Evolutionary conservation across 2,797 vertebrate species (phyloP), one percentile per base, ranked within the genome.

Genomic region (Acestrorhynchus altus): DNA sequence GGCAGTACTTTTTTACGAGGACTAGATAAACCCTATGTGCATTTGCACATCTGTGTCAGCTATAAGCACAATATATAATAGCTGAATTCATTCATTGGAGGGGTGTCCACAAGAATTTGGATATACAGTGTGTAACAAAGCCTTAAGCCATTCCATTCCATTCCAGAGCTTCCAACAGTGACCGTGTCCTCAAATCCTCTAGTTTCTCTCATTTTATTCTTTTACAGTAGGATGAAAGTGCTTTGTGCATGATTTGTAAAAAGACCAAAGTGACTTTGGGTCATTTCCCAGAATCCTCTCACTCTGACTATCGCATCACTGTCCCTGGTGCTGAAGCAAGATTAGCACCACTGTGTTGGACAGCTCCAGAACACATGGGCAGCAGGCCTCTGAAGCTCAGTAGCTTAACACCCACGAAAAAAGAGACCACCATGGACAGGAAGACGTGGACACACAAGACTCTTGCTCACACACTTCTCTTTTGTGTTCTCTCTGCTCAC

Each of bases 171-270:
- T 66, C 40, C 22, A 42, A 46, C 13, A 66, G 12, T 18, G 12
- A 8, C 15, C 22, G 7, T 66, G 6, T 35, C 31, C 40, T 28
- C 15, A 26, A 66, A 47, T 9, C 42, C 18, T 20, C 61, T 3
- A 12, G 16, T 47, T 26, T 49, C 64, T 44, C 11, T 16, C 13
- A 66, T 66, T 47, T 47, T 47, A 16, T 47, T 66, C 44, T 47
- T 28, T 40, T 15, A 26, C 22, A 3, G n/a, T 47, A 66, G 64
- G 13, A 46, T 26, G 47, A 26, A 46, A 24, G 22, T 65, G 63
- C 40, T 66, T 42, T 66, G 64, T 16, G 64, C 22, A 47, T 67
- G 42, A 47, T 66, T 66, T 16, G 22, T 67, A 44, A 12, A 67
- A 31, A 28, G 28, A 67, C 15, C 65, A 39, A 61, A 10, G 15